These are phyloP conservation scores for Drosophila mayri DNA, from an alignment of 1,140 invertebrate genomes.

Conservation along the genomic window DNA sequence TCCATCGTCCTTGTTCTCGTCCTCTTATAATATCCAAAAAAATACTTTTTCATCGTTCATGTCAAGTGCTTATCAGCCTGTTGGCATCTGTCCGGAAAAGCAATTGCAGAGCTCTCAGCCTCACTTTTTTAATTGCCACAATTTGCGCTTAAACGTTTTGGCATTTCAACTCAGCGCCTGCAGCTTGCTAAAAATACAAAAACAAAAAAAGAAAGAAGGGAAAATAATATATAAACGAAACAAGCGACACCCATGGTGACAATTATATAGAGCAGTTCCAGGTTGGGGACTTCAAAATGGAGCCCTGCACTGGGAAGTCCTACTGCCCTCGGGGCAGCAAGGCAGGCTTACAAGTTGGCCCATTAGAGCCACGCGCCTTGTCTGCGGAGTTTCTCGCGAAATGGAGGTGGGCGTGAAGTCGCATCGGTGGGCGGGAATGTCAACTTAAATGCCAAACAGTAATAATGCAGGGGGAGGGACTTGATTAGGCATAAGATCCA, in stretches of 20 bases:
- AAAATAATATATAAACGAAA: conserved; percentile 23
- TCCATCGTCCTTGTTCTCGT: not conserved
- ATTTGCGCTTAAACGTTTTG: conserved; percentile 79
- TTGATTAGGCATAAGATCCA: not conserved
- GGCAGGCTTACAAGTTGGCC: conserved; percentile 57
- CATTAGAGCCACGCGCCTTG: conserved; percentile 48
- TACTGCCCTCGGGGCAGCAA: conserved; percentile 53
- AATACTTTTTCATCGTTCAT: conserved; percentile 29
- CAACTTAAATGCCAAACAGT: conserved; percentile 39
- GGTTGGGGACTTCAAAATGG: conserved; percentile 16
- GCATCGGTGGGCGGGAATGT: conserved; percentile 32
- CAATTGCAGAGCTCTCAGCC: conserved; percentile 53
- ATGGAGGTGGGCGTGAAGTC: not conserved
- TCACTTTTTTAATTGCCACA: conserved; percentile 72
- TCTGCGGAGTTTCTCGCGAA: conserved; percentile 14
- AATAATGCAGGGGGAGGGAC: conserved; percentile 13
- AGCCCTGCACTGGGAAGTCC: conserved; percentile 15
- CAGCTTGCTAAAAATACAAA: conserved; percentile 17
- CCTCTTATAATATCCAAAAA: conserved; percentile 34
- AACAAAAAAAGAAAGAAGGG: not conserved
- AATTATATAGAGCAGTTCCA: conserved; percentile 67
- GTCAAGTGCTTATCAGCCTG: conserved; percentile 71
- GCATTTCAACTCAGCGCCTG: conserved; percentile 63
- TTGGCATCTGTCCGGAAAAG: conserved; percentile 70
- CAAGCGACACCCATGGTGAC: conserved; percentile 77